Evolutionary conservation across 2,888 invertebrate species (phyloP), one percentile per base, ranked within the genome.

Genomic region (Polydrusus tereticollis): DNA sequence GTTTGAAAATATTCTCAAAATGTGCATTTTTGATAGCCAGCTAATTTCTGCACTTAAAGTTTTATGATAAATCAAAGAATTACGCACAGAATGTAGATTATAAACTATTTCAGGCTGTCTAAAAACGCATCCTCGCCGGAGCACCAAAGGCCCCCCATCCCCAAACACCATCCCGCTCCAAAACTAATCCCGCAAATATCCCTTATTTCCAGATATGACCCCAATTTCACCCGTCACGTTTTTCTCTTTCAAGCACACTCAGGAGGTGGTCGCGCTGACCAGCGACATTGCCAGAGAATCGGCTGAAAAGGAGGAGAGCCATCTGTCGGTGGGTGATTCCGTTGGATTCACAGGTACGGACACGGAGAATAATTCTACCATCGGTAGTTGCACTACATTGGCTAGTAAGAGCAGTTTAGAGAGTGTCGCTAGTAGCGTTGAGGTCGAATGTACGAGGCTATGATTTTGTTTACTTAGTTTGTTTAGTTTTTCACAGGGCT

Each of bases 241-340:
- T 65, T 72, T 64, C 63, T 63, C 14, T 65, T 72, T 62, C 36
- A 47, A 71, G 82, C 90, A 91, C 83, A 90, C 94, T 77, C 90
- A 93, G 80, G 92, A 93, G 78, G 92, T 91, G 83, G 92, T 94
- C 81, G 89, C 91, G 85, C 86, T 90, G 82, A 88, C 89, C 77
- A 88, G 89, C 75, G 90, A 90, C 74, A 88, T 88, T 52, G 89
- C 89, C 10, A 80, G 88, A 77, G 90, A 90, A 77, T 81, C 89
- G 12, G 72, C 66, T 16, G 83, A 83, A 73, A 80, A 77, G 86
- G 71, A 88, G 82, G 89, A 90, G 80, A 89, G 89, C 77, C 85
- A 85, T 68, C 87, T 89, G 76, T 89, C 89, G 84, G 89, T 89
- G 84, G 89, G 88, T 82, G 88, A 89, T 83, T 85, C 84, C 12